These are phyloP conservation scores for Tanypteryx hageni DNA, from an alignment of 2,888 invertebrate genomes.

Conservation along the genomic window DNA sequence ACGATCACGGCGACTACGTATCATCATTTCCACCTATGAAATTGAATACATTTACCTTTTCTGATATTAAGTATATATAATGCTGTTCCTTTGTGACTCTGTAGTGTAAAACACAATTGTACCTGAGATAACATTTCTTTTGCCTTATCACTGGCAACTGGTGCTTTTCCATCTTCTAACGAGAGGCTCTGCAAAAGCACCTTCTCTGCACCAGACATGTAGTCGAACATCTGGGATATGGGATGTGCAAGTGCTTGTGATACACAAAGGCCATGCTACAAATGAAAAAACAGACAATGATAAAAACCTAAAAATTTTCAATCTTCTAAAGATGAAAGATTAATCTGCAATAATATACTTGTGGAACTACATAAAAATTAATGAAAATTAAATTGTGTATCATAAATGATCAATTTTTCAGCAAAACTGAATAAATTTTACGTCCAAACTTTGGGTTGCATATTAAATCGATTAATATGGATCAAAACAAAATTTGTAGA, in stretches of 20 bases:
- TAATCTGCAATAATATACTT: too few relatives aligned
- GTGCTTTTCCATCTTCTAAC: conserved; percentile 68
- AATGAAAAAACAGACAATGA: neutral
- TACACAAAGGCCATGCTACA: conserved; percentile 45
- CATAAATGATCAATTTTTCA: too few relatives aligned
- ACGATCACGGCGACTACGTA: conserved; percentile 78
- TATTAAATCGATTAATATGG: too few relatives aligned
- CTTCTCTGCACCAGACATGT: conserved; percentile 54
- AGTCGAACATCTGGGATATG: conserved; percentile 51
- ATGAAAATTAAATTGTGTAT: neutral
- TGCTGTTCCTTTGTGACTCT: too few relatives aligned
- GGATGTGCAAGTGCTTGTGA: conserved; percentile 52
- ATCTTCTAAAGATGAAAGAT: too few relatives aligned
- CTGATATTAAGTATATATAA: too few relatives aligned
- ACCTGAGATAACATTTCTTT: conserved; percentile 71
- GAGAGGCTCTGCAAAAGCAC: conserved; percentile 51
- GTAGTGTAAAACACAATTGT: neutral
- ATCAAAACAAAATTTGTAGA: too few relatives aligned
- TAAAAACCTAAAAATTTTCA: neutral
- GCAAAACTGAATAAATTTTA: too few relatives aligned
- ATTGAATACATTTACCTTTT: conserved; percentile 60
- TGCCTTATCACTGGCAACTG: conserved; percentile 72
- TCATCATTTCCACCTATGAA: conserved; percentile 78
- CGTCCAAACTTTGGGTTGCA: too few relatives aligned
- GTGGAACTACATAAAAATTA: neutral